Evolutionary conservation across 2,113 vertebrate genomes (phyloP).

Genomic region (Leptosomus discolor): DNA sequence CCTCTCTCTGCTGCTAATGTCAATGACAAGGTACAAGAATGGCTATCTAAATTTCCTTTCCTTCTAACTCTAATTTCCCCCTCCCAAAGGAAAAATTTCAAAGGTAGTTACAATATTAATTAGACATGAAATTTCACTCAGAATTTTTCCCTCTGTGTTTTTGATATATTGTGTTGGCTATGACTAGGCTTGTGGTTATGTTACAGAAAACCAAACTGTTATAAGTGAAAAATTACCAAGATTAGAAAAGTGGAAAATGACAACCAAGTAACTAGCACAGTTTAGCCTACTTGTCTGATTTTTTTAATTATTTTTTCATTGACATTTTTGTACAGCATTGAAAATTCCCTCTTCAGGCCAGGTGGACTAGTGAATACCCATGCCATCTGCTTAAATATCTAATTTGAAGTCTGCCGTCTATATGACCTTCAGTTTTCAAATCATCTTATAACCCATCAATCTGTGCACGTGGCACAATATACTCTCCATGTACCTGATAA

Average conservation of each 20-base stretch:
- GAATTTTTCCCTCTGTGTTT: neutral
- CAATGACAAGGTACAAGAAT: neutral
- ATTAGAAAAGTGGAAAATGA: neutral
- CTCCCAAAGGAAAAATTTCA: neutral
- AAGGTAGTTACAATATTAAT: neutral
- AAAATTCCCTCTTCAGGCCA: slow-evolving; percentile 24
- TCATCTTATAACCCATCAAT: slow-evolving; percentile 46
- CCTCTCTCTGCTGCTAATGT: neutral
- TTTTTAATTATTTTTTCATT: neutral
- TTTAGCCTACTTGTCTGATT: neutral
- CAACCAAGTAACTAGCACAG: neutral
- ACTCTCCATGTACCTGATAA: neutral
- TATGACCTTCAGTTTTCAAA: slow-evolving; percentile 56
- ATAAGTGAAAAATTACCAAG: neutral
- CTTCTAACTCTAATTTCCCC: neutral
- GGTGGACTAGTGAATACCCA: slow-evolving; percentile 29
- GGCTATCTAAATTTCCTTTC: neutral
- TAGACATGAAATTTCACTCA: neutral
- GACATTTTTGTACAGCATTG: neutral
- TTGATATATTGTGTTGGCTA: neutral
- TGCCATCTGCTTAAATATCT: slow-evolving; percentile 64
- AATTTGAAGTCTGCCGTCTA: slow-evolving; percentile 45
- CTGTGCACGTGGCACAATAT: slow-evolving; percentile 44
- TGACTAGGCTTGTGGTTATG: neutral
- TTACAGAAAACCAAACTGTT: neutral